phyloP scores from a whole-genome alignment of 2,113 vertebrate species.

The Chroicocephalus ridibundus region DNA sequence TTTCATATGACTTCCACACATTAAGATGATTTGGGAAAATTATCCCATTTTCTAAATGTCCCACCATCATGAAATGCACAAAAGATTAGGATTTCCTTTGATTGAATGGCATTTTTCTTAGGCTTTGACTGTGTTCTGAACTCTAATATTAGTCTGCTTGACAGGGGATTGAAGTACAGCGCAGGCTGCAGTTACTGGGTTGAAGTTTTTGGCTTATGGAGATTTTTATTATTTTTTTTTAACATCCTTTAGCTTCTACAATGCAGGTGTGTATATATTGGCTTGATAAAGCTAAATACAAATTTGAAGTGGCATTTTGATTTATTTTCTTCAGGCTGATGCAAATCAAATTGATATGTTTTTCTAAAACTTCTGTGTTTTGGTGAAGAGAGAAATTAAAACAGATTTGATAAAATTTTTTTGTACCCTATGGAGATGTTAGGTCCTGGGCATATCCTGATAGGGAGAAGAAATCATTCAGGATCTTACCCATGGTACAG shows the following conservation, averaged over 20 bases:
- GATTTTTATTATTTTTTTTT: background rate
- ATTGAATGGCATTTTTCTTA: slow-evolving; percentile 42
- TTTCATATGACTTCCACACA: slow-evolving; percentile 11
- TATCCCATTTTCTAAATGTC: slow-evolving; percentile 59
- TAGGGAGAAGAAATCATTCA: background rate
- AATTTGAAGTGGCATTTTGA: background rate
- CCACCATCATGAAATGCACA: slow-evolving; percentile 4
- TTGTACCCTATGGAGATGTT: background rate
- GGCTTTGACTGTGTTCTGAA: background rate
- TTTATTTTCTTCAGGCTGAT: background rate
- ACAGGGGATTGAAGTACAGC: background rate
- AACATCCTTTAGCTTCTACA: background rate
- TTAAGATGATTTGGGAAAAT: slow-evolving; percentile 60
- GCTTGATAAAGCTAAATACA: background rate
- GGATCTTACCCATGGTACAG: background rate
- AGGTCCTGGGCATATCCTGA: background rate
- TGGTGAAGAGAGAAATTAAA: background rate
- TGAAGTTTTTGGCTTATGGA: background rate
- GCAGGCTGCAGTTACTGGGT: background rate
- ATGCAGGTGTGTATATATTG: background rate
- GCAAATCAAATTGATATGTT: background rate
- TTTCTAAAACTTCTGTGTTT: background rate
- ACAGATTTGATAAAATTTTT: background rate
- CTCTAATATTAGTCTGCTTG: background rate
- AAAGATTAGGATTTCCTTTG: slow-evolving; percentile 53